Conservation (phyloP, 2,797 vertebrate species). For the Triplophysa bombifrons region DNA sequence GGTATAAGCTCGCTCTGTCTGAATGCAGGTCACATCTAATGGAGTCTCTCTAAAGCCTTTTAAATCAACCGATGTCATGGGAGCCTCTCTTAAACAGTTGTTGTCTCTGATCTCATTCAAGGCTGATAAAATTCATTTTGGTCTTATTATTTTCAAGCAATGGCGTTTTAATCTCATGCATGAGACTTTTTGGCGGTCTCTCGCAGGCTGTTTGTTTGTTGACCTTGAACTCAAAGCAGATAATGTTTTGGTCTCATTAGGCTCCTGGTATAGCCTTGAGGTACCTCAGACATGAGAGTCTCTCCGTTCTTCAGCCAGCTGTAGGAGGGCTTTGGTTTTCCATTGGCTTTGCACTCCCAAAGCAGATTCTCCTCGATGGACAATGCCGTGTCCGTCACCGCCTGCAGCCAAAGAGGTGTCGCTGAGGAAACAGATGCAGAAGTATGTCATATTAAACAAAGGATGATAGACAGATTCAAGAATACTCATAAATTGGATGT, state of each 20-base stretch:
- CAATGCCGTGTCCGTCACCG: slow-evolving; percentile 79
- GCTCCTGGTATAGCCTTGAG: background rate
- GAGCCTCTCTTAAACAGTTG: slow-evolving; percentile 21
- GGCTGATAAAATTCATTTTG: slow-evolving; percentile 14
- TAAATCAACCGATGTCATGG: slow-evolving; percentile 17
- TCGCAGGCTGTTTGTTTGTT: slow-evolving; percentile 22
- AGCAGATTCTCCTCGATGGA: slow-evolving; percentile 86
- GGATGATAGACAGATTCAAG: slow-evolving; percentile 8
- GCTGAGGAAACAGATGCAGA: slow-evolving; percentile 73
- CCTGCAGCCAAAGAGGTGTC: slow-evolving; percentile 92
- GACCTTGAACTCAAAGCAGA: slow-evolving; percentile 31
- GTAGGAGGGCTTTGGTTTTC: slow-evolving; percentile 93
- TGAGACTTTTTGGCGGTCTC: slow-evolving; percentile 13
- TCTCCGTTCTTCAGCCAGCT: slow-evolving; percentile 92
- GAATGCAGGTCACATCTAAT: slow-evolving; percentile 44
- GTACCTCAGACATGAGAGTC: slow-evolving; percentile 83
- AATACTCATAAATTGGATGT: background rate
- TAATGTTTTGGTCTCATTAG: slow-evolving; percentile 28
- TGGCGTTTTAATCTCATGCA: slow-evolving; percentile 5
- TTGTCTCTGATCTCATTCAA: slow-evolving; percentile 7
- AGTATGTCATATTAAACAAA: slow-evolving; percentile 46
- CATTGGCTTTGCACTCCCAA: slow-evolving; percentile 92
- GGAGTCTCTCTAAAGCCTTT: slow-evolving; percentile 16
- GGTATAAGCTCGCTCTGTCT: slow-evolving; percentile 47
- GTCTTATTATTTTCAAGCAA: slow-evolving; percentile 10